A percentile compares a stretch with the other conserved stretches of the same genome.
Evolutionary conservation across 2,113 vertebrate genomes (phyloP).

Genomic region (Brachypodius melanocephalos): DNA sequence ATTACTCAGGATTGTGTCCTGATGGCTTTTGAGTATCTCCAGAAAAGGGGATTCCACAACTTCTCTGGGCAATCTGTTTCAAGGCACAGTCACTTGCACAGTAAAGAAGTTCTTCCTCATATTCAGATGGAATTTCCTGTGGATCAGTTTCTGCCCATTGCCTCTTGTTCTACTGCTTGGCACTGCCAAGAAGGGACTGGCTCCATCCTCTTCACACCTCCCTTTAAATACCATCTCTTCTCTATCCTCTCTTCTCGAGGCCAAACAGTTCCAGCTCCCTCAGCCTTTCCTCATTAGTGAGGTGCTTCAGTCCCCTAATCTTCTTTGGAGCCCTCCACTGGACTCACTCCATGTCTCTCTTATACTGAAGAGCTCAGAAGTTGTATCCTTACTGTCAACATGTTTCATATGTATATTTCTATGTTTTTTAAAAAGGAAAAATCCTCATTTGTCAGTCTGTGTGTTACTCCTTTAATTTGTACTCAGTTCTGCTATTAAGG

Average conservation of each 20-base stretch:
- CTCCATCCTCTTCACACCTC: not conserved
- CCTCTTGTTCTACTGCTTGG: not conserved
- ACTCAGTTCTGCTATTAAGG: not conserved
- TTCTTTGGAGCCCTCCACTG: not conserved
- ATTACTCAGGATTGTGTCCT: not conserved
- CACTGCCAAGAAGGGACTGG: not conserved
- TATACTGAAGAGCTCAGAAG: not conserved
- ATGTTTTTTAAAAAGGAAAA: not conserved
- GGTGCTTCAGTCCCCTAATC: not conserved
- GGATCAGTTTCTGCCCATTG: not conserved
- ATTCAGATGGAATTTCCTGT: not conserved
- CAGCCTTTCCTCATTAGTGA: not conserved
- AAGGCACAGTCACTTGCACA: fast-evolving
- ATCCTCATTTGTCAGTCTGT: not conserved
- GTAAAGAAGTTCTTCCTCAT: not conserved
- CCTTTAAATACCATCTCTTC: not conserved
- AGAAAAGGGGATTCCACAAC: not conserved
- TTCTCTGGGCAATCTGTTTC: not conserved
- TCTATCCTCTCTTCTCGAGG: not conserved
- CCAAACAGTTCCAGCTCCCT: not conserved
- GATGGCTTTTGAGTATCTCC: not conserved
- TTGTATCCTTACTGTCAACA: not conserved
- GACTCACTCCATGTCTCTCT: not conserved
- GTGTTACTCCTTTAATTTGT: not conserved
- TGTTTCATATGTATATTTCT: not conserved